Evolutionary conservation across 2,797 vertebrate species (phyloP).

Genomic region (Gymnopithys bicolor): DNA sequence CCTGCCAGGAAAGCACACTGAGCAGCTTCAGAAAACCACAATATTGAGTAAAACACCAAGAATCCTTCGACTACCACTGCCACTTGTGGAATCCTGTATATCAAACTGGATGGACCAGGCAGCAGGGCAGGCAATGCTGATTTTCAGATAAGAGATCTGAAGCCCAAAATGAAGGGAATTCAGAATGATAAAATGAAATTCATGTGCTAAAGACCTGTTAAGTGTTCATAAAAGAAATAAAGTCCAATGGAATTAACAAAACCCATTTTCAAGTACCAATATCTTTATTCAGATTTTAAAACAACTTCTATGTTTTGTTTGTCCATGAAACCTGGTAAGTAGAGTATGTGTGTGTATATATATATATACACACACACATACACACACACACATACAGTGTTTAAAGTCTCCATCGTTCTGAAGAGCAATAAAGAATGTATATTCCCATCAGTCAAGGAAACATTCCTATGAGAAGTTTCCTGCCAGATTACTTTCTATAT

Average conservation of each 20-base stretch:
- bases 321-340: background rate
- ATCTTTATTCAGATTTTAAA: background rate
- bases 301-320: background rate
- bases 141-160: background rate
- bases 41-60: background rate
- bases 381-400: too few relatives aligned
- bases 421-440: background rate
- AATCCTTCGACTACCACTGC: rapidly evolving
- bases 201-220: background rate
- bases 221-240: background rate
- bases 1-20: slow-evolving; percentile 18
- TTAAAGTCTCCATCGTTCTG: background rate
- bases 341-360: background rate
- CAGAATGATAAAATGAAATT: background rate
- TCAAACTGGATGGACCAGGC: background rate
- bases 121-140: background rate
- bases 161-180: background rate
- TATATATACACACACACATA: too few relatives aligned
- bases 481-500: background rate
- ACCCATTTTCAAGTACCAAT: background rate
- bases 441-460: background rate
- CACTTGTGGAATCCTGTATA: background rate
- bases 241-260: background rate
- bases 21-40: slow-evolving; percentile 16
- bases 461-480: background rate